phyloP scores from a whole-genome alignment of 2,888 invertebrate genomes.

The Timandra comae region DNA sequence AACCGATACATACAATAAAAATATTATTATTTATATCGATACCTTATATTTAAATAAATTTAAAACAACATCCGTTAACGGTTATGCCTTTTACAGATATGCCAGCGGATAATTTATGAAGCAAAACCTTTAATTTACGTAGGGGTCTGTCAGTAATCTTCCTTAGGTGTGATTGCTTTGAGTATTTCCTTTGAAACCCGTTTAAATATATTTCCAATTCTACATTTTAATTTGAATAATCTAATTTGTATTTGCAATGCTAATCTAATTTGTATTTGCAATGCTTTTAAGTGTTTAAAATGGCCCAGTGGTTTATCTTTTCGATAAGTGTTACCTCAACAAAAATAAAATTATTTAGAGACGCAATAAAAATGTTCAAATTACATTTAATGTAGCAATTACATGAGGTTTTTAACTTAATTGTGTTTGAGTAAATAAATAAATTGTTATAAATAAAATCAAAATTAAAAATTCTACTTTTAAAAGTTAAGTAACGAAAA shows the following conservation, averaged over 20 bases:
- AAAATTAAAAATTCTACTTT: too few relatives aligned
- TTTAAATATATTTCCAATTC: slow-evolving; percentile 5
- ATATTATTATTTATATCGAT: too few relatives aligned
- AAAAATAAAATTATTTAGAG: slow-evolving; percentile 3
- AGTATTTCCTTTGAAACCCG: slow-evolving; percentile 31
- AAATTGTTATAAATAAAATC: too few relatives aligned
- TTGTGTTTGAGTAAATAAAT: too few relatives aligned
- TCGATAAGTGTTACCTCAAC: too few relatives aligned
- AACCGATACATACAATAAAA: too few relatives aligned
- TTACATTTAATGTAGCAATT: too few relatives aligned
- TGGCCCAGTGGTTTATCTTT: slow-evolving; percentile 9
- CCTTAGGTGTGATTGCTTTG: slow-evolving; percentile 28
- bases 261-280: slow-evolving; percentile 10
- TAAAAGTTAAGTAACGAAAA: too few relatives aligned
- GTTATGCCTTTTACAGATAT: slow-evolving; percentile 30
- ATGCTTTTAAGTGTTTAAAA: slow-evolving; percentile 4
- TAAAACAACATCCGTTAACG: too few relatives aligned
- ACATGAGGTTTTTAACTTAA: too few relatives aligned
- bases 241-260: slow-evolving; percentile 15
- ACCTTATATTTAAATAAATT: too few relatives aligned
- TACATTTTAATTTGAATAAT: slow-evolving; percentile 13
- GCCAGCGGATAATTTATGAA: slow-evolving; percentile 58
- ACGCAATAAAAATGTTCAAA: too few relatives aligned
- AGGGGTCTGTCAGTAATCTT: slow-evolving; percentile 34
- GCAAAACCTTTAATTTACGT: slow-evolving; percentile 45